Conservation (phyloP, 92 coral and sea anemone species). For the Umimayanthus chanpuru region DNA sequence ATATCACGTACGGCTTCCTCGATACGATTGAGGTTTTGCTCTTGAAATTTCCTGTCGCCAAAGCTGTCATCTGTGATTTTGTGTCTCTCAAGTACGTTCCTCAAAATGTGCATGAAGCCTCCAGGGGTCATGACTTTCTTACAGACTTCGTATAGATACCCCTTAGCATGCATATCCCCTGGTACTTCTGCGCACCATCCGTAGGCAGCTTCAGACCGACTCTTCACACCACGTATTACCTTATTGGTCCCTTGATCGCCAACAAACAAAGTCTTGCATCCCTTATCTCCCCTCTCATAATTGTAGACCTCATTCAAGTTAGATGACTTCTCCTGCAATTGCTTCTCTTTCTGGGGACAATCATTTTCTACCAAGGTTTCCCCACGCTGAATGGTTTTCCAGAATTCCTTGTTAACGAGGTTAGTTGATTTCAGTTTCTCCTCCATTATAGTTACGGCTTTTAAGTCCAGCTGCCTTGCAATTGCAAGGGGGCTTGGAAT, state of each 20-base stretch:
- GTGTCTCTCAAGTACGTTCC: too few relatives aligned
- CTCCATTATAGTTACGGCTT: slow-evolving; percentile 20
- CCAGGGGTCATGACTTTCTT: too few relatives aligned
- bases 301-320: neutral
- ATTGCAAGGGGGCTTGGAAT: slow-evolving; percentile 54
- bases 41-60: slow-evolving; percentile 56
- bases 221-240: slow-evolving; percentile 50
- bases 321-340: neutral
- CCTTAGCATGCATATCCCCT: slow-evolving; percentile 63
- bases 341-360: too few relatives aligned
- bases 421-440: neutral
- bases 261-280: slow-evolving; percentile 55
- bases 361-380: slow-evolving; percentile 3
- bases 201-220: slow-evolving; percentile 34
- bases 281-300: slow-evolving; percentile 21
- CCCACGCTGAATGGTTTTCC: slow-evolving; percentile 31
- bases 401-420: slow-evolving; percentile 5
- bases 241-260: slow-evolving; percentile 62
- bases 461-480: slow-evolving; percentile 59
- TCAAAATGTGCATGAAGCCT: too few relatives aligned
- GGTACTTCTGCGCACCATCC: slow-evolving; percentile 65
- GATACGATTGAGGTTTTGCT: slow-evolving; percentile 54
- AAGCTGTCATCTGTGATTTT: slow-evolving; percentile 56
- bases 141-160: slow-evolving; percentile 60
- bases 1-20: slow-evolving; percentile 60